Evolutionary conservation across 2,888 invertebrate genomes (phyloP), one percentile per base, ranked within the genome.

Genomic region (Rhimphoctona megacephalus): DNA sequence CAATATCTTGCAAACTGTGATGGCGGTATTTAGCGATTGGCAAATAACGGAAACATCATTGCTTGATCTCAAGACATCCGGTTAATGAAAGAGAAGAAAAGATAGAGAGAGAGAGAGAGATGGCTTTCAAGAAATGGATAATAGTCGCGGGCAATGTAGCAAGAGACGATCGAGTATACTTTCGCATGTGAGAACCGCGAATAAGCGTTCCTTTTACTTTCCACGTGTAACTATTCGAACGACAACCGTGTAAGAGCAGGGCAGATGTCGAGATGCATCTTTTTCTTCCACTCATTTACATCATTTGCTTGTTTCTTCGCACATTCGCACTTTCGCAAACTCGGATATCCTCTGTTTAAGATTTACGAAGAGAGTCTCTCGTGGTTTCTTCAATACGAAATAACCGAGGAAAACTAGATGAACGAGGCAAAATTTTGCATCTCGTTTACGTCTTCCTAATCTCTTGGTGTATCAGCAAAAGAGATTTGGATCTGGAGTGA

Each of bases 331-430:
- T 90, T 91, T 90, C 89, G 89, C 86, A 90, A 91, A 89, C 83
- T 90, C 89, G 90, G 88, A 90, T 85, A 81, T 91, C 91, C 88
- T 89, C 89, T 87, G 73, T 77, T 74, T 81, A 85, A 72, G 17
- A 30, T 83, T 19, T 54, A 49, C 77, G 57, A 70, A 76, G 46
- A 70, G 61, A 61, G 30, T 61, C 52, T 46, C 77, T 82, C 36
- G 22, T 36, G 30, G 67, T 80, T 70, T 69, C 46, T 78, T 52
- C 52, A 33, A 14, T 33, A 36, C 49, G 19, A 25, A 64, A 64
- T 33, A 25, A n/a, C 33, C 11, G 25, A 49, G 33, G 25, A 72
- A 81, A 64, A 73, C 30, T 46, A n/a, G 64, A 81, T 64, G 73
- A 73, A 66, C 33, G 80, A 81, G 22, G 30, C 17, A 49, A 57